A percentile compares a stretch with the other conserved stretches of the same genome.
Evolutionary conservation across 2,113 vertebrate species (phyloP).

Genomic region (Phoxinus phoxinus): DNA sequence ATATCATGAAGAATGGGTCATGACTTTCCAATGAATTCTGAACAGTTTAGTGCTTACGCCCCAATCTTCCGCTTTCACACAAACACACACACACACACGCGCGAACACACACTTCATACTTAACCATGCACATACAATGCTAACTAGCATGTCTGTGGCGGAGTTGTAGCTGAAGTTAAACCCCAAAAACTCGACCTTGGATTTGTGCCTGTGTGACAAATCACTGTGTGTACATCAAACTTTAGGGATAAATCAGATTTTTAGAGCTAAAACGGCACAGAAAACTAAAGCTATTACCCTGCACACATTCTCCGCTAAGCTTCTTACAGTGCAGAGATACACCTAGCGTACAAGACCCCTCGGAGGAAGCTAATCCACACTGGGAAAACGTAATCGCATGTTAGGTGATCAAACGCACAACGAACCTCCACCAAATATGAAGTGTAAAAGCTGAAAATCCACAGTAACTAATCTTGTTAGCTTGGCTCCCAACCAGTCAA

Average conservation of each 20-base stretch:
- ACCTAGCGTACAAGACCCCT: constrained; percentile 73
- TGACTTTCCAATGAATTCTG: constrained; percentile 43
- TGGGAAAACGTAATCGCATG: constrained; percentile 71
- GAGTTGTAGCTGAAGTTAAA: constrained; percentile 61
- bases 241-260: constrained; percentile 66
- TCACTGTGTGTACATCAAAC: constrained; percentile 57
- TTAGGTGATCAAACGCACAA: constrained; percentile 78
- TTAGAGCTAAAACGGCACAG: constrained; percentile 54
- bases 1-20: constrained; percentile 6
- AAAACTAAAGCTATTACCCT: constrained; percentile 75
- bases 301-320: constrained; percentile 73
- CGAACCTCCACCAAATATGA: constrained; percentile 71
- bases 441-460: constrained; percentile 74
- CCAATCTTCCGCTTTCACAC: background rate
- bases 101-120: background rate
- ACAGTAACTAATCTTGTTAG: constrained; percentile 78
- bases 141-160: constrained; percentile 56
- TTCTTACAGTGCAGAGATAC: constrained; percentile 76
- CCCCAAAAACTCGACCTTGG: constrained; percentile 62
- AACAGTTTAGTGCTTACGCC: constrained; percentile 6
- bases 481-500: constrained; percentile 44
- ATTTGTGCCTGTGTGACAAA: constrained; percentile 69
- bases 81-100: background rate
- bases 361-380: constrained; percentile 71
- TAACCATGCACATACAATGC: background rate